These are phyloP conservation scores for Papilio machaon DNA, from an alignment of 1,140 invertebrate genomes.

Conservation along the genomic window DNA sequence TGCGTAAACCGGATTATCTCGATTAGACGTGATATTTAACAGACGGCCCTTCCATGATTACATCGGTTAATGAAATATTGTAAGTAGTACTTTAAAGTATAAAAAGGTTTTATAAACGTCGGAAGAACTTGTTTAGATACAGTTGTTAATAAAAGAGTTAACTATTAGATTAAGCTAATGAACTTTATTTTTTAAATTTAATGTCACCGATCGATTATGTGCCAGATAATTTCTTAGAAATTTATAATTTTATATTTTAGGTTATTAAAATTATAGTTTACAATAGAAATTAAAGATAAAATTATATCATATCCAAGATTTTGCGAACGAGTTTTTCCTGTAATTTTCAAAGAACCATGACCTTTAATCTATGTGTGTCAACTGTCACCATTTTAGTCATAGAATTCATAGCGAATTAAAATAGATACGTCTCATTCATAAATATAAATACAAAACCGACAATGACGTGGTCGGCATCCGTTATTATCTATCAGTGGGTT, in stretches of 20 bases:
- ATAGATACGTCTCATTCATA: not conserved
- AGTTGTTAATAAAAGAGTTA: too few species aligned
- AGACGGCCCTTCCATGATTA: not conserved
- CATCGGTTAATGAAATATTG: not conserved
- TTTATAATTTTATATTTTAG: too few species aligned
- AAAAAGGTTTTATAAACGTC: not conserved
- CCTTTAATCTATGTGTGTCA: not conserved
- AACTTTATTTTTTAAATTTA: too few species aligned
- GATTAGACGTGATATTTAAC: slow-evolving; percentile 10
- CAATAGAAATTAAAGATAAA: too few species aligned
- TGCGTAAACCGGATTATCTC: not conserved
- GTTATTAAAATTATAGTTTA: too few species aligned
- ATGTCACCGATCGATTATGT: too few species aligned
- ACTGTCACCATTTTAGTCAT: not conserved
- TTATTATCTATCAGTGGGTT: slow-evolving; percentile 12
- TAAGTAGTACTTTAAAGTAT: not conserved
- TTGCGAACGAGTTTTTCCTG: too few species aligned
- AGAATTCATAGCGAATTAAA: not conserved
- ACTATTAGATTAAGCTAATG: too few species aligned
- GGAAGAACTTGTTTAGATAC: not conserved
- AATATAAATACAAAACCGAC: slow-evolving; percentile 4
- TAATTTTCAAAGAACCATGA: too few species aligned
- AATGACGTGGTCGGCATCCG: slow-evolving; percentile 19
- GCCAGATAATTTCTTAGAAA: too few species aligned
- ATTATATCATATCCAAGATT: too few species aligned